Evolutionary conservation across 2,113 vertebrate species (phyloP).

Genomic region (Illadopsis cleaveri): DNA sequence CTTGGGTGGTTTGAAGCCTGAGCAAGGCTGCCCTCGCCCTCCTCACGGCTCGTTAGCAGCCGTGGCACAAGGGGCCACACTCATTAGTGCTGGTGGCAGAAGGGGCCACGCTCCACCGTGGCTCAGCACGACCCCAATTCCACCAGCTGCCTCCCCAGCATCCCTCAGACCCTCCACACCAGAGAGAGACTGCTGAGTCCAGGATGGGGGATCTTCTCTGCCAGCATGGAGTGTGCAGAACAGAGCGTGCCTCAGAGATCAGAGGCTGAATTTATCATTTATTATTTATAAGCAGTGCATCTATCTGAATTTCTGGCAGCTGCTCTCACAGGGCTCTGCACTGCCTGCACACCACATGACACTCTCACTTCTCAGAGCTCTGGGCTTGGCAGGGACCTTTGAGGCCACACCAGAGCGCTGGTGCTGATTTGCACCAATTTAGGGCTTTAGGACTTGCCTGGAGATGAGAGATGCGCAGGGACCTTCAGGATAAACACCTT

Average conservation of each 20-base stretch:
- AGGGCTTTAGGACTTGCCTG: neutral
- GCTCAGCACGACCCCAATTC: neutral
- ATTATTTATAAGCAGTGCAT: neutral
- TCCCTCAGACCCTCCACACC: fast-evolving
- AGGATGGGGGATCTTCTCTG: neutral
- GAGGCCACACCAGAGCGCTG: fast-evolving
- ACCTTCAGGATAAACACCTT: neutral
- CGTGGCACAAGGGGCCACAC: neutral
- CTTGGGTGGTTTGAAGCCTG: neutral
- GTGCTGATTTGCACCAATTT: neutral
- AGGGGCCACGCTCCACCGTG: fast-evolving
- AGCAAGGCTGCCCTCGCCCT: neutral
- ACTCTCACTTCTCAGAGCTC: neutral
- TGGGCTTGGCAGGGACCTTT: fast-evolving
- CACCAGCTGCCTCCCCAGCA: neutral
- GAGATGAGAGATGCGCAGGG: fast-evolving
- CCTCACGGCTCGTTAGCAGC: fast-evolving
- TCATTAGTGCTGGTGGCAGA: neutral
- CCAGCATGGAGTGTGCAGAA: neutral
- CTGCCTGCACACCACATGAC: neutral
- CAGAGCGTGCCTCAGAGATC: neutral
- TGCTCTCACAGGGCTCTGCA: neutral
- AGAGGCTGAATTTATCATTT: neutral
- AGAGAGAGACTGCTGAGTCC: neutral
- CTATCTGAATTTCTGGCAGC: neutral